phyloP scores from a whole-genome alignment of 2,113 vertebrate species.

The Raja brachyura region DNA sequence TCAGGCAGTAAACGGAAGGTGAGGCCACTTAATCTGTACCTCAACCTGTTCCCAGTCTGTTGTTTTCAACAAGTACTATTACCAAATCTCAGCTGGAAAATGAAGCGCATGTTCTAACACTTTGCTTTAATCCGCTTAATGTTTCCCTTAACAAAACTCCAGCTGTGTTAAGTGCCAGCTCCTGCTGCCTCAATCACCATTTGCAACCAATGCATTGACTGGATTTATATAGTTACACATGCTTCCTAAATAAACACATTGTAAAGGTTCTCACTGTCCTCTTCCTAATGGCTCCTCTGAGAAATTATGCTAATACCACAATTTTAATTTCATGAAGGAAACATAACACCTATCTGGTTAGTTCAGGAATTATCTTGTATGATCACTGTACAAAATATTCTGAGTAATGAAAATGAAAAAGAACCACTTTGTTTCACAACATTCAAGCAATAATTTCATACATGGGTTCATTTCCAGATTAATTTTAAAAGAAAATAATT shows the following conservation, averaged over 20 bases:
- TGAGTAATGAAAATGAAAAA: not conserved
- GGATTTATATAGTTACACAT: not conserved
- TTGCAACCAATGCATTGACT: not conserved
- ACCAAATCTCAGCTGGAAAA: not conserved
- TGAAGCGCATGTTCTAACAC: conserved; percentile 28
- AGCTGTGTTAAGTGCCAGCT: conserved; percentile 28
- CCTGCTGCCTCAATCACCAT: conserved; percentile 19
- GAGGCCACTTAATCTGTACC: conserved; percentile 8
- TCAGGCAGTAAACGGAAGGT: conserved; percentile 11
- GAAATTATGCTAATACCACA: not conserved
- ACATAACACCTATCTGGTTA: not conserved
- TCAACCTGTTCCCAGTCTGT: conserved; percentile 32
- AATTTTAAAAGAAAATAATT: not conserved
- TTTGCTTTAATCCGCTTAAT: conserved; percentile 36
- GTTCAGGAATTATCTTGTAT: not conserved
- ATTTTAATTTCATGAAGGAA: not conserved
- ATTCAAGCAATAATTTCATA: not conserved
- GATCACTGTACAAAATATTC: not conserved
- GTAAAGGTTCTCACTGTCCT: not conserved
- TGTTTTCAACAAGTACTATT: conserved; percentile 35
- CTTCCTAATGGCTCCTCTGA: not conserved
- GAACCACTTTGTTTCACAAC: not conserved
- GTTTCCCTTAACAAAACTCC: conserved; percentile 31
- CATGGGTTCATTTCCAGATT: not conserved
- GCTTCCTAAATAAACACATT: not conserved